Percentiles rank a stretch among this genome's conserved stretches.
These are phyloP conservation scores for Mythimna lalbum DNA, from an alignment of 2,888 invertebrate genomes.

Conservation along the genomic window DNA sequence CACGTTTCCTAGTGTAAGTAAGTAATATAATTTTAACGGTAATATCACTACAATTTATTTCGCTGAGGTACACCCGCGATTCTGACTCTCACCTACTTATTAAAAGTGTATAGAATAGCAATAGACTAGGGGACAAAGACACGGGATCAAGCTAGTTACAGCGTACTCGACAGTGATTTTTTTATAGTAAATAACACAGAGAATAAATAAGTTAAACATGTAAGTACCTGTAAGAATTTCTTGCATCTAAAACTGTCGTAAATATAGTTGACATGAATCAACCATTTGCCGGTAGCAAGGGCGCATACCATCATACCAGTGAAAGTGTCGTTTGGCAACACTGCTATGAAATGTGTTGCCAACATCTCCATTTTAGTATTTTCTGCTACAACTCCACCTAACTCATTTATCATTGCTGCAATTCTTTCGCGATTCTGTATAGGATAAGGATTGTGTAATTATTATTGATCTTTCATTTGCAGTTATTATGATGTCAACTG, in stretches of 20 bases:
- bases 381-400: conserved; percentile 87
- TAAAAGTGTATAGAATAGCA: too few species aligned
- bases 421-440: conserved; percentile 84
- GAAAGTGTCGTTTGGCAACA: conserved; percentile 84
- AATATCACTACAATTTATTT: too few species aligned
- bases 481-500: background rate
- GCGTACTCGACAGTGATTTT: too few species aligned
- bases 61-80: too few species aligned
- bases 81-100: too few species aligned
- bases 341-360: conserved; percentile 85
- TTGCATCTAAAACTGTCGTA: conserved; percentile 88
- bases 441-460: conserved; percentile 6
- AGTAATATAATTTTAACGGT: too few species aligned
- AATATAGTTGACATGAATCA: conserved; percentile 83
- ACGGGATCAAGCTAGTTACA: too few species aligned
- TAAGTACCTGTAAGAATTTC: conserved; percentile 81
- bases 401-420: conserved; percentile 83
- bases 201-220: conserved; percentile 33
- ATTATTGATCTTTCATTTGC: background rate
- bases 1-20: too few species aligned
- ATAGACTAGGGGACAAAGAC: too few species aligned
- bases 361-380: conserved; percentile 89
- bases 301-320: conserved; percentile 89
- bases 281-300: conserved; percentile 86
- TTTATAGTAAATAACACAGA: background rate